Evolutionary conservation across 2,888 invertebrate genomes (phyloP).

Genomic region (Phrixothrix hirtus): DNA sequence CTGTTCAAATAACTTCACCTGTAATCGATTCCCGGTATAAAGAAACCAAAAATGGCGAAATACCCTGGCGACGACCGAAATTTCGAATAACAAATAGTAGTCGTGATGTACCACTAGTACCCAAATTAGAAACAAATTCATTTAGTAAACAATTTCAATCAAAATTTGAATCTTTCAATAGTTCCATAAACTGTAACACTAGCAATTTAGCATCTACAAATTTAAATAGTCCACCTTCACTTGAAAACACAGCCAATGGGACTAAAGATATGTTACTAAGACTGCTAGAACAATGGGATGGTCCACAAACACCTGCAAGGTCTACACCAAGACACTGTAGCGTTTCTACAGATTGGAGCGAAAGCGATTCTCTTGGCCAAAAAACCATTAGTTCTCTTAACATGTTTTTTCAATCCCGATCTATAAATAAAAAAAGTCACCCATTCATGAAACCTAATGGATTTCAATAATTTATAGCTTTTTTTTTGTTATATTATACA

Average conservation of each 20-base stretch:
- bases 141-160: conserved; percentile 38
- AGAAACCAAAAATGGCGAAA: conserved; percentile 39
- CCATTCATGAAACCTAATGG: conserved; percentile 45
- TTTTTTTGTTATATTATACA: conserved; percentile 2
- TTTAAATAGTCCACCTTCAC: neutral
- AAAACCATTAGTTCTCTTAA: conserved; percentile 80
- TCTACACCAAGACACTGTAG: conserved; percentile 69
- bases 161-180: conserved; percentile 33
- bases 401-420: conserved; percentile 70
- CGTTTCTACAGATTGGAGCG: conserved; percentile 75
- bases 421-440: conserved; percentile 51
- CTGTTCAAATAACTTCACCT: conserved; percentile 35
- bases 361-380: conserved; percentile 73
- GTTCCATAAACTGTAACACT: conserved; percentile 13
- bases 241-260: conserved; percentile 62
- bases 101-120: conserved; percentile 67
- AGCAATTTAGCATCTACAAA: conserved; percentile 9
- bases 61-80: conserved; percentile 61
- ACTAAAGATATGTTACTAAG: conserved; percentile 78
- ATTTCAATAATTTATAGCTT: conserved; percentile 18
- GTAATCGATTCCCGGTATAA: conserved; percentile 36
- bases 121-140: conserved; percentile 30
- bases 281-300: conserved; percentile 77
- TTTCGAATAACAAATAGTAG: conserved; percentile 70
- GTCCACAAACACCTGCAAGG: conserved; percentile 58